Base-by-base conservation (phyloP, 2,888 invertebrate species). In the Arrhopalites spinosus region DNA sequence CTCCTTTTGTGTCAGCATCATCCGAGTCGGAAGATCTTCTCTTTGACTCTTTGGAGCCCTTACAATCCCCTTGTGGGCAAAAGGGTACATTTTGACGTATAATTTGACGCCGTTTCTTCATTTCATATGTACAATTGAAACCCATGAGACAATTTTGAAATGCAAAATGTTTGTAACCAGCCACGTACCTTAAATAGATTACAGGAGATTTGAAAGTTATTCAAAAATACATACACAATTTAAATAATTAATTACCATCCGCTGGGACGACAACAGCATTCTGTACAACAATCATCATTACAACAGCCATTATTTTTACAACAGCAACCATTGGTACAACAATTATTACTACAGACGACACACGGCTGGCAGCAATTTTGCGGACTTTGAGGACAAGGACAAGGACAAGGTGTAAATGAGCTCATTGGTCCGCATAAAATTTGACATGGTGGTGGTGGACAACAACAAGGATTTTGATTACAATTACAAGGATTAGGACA, bases 101-200 rank as follows among this genome's bases (percentile, higher is more conserved):
- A 20, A 71, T 59, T 23, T 17, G 59, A 20, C 30, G 27, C 25
- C 20, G 11, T 23, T 61, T 71, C 20, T 30, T 27, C 61, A 71
- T 71, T 23, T 71, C 59, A 61, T 53, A 71, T 1, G 71, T 71
- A 23, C 71, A 71, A 43, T 25, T 59, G 23, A 30, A 71, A 17
- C 71, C 71, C 59, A 61, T 36, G 43, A 71, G 53, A 36, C 71
- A 71, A 25, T 71, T 71, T 59, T 30, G 30, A 59, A 71, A 71
- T 17, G n/a, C 13, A n/a, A 56, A 29, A 8, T 30, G 53, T 36
- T 71, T 30, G 27, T 59, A 71, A 13, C 71, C 71, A 1, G 61
- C 25, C 15, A 71, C 61, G 71, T 56, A 71, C 71, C 70, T n/a
- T n/a, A n/a, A n/a, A n/a, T n/a, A n/a, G n/a, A n/a, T n/a, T n/a